Evolutionary conservation across 2,888 invertebrate genomes (phyloP).

Genomic region (Falcaria lacertinaria): DNA sequence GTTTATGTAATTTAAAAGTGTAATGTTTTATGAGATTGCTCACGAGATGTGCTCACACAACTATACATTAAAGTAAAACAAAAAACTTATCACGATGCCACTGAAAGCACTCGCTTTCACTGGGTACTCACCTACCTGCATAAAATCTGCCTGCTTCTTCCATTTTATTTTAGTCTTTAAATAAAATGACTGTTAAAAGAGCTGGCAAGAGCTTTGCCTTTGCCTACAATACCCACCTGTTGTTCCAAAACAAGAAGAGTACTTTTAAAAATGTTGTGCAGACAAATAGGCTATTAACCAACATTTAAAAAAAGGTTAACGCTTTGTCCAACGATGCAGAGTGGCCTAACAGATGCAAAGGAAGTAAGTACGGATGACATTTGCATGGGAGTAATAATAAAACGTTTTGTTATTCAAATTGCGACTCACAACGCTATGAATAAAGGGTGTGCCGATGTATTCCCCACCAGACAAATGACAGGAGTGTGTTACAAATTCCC

Average conservation of each 20-base stretch:
- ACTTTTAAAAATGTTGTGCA: neutral
- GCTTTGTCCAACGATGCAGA: neutral
- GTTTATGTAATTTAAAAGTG: too few species aligned
- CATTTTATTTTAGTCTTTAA: too few species aligned
- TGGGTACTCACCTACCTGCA: too few species aligned
- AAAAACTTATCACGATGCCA: too few species aligned
- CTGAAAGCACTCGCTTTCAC: too few species aligned
- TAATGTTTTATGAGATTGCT: too few species aligned
- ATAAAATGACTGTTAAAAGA: neutral
- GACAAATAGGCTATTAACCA: neutral
- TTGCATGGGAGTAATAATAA: conserved; percentile 2
- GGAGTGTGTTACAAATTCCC: conserved; percentile 10
- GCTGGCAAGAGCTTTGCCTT: neutral
- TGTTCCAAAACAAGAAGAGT: neutral
- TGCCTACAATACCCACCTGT: neutral
- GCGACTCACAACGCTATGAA: conserved; percentile 14
- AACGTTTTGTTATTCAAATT: conserved; percentile 21
- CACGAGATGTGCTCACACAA: too few species aligned
- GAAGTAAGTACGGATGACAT: neutral
- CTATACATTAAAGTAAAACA: too few species aligned
- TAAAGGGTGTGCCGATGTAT: conserved; percentile 15
- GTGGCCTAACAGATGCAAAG: neutral
- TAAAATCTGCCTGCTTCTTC: too few species aligned
- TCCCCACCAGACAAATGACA: conserved; percentile 14
- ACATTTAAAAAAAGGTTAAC: neutral